Base-by-base conservation (phyloP, 1,140 invertebrate species). In the Dolichoris vasculosae region DNA sequence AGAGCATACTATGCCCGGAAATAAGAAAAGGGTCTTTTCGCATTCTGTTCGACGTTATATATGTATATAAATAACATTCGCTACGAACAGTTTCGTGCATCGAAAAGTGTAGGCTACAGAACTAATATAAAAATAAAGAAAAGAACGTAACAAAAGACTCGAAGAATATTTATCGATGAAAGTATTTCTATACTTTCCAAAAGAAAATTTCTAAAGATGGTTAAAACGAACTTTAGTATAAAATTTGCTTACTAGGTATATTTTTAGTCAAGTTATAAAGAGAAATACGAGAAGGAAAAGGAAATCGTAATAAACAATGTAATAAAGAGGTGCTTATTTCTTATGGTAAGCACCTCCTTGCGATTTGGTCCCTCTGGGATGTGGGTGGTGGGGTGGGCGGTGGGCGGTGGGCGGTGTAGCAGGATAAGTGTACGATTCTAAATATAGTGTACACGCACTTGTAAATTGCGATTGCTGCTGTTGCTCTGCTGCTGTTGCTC, bases 241-340 rank as follows among this genome's bases (percentile, higher is more conserved):
- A 13, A 1, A 67, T 67, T 11, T 35, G n/a, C n/a, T 35, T 17
- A 32, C 4, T 8, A 0, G 9, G 30, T 67, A 67, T 32, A 67
- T 64, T n/a, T 30, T 30, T 30, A 30, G n/a, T 67, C 30, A 1
- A 32, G 2, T 26, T 32, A 32, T 67, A 13, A 3, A 32, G 9
- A 67, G 13, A 67, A 26, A 30, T 3, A n/a, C 2, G 26, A n/a
- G 32, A 9, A 69, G 64, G 15, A 13, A 32, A 32, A 32, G 32
- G 64, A 7, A 35, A 4, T 69, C 13, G 64, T 17, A 32, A n/a
- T 69, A 69, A 69, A 69, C 38, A 69, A 17, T 35, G 11, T 69
- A 69, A 35, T 69, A 71, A 35, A 32, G 46, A 78, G 48, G 51
- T 59, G 51, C 3, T 78, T 73, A 20, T 71, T 63, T 43, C 55